Base-by-base conservation (phyloP, 2,113 vertebrate genomes). In the Paramisgurnus dabryanus region DNA sequence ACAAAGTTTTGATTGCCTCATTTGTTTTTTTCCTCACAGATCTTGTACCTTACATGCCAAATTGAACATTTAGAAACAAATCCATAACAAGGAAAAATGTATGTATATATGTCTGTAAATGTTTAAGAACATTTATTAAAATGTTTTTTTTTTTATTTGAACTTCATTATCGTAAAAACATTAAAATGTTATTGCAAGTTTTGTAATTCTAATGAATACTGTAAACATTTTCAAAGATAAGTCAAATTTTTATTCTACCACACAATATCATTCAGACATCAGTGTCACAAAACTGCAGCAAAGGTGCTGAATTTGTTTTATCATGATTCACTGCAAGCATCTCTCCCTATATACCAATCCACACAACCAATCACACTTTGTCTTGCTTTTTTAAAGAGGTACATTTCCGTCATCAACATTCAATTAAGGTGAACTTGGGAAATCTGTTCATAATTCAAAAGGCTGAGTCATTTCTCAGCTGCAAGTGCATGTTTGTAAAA, bases 1-100 rank as follows among this genome's bases (percentile, higher is more conserved):
- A 8, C 0, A 49, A 22, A 22, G 22, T 49, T 50, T 50, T 50
- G 40, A 6, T 58, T n/a, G 9, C 50, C 6, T 9, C 9, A 12
- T 7, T 55, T 49, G 82, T 66, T 76, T 60, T 76, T 60, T 12
- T n/a, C 18, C 47, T 22, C 34, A 40, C 82, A 92, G 91, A 92
- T 76, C 78, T 92, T 43, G 79, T 82, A 77, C 1, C 57, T 55
- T 79, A 64, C 18, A 10, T 27, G 3, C 45, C 27, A 39, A 18
- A 68, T 39, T 34, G 34, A 39, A 45, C 34, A 41, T 27, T 43
- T n/a, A 5, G 7, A 4, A 10, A 47, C 45, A 7, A 8, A 47
- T 10, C 45, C 27, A 10, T 47, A 5, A 5, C 4, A 47, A 47
- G 9, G 9, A 47, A 47, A 47, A 47, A 47, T 34, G 10, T 47